Base-by-base conservation (phyloP, 2,888 invertebrate genomes). In the Alviniconcha strummeri region DNA sequence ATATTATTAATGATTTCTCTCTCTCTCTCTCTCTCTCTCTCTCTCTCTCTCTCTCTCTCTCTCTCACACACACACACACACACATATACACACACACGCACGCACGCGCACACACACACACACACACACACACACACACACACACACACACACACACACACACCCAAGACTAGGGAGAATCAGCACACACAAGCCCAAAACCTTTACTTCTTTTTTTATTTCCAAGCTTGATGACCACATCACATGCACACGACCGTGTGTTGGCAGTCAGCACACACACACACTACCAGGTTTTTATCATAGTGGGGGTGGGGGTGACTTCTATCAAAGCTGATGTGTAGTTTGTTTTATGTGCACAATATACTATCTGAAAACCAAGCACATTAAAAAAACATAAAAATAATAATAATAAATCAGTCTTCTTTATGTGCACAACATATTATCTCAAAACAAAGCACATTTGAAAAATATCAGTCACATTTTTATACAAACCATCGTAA, bases 191-290 rank as follows among this genome's bases (percentile, higher is more conserved):
- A 36, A 36, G 36, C 36, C 36, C 36, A 36, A 36, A 36, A 36
- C 0, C 36, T 36, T 36, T 36, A 36, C 36, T 19, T 74, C 57
- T 67, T 67, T 15, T 67, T 19, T 71, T 71, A 71, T 71, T 60
- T 79, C 64, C 5, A 69, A 69, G 56, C 55, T 71, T 80, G 7
- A 80, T 19, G 80, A 55, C 80, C 17, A 13, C 64, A 80, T 67
- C 80, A 67, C 80, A 80, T 64, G 80, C 80, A 80, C 80, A 69
- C 69, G n/a, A 54, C 64, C 7, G 55, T 69, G 9, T 79, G 77
- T 57, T 77, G 76, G 36, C 57, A 69, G 69, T n/a, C n/a, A 13
- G 69, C 17, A 17, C 69, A 17, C 69, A 11, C 5, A 69, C n/a
- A 13, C 69, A 17, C 17, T 69, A 69, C 17, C 17, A 17, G 15